Conservation (phyloP, 2,797 vertebrate genomes). For the Darevskia nairensis region DNA sequence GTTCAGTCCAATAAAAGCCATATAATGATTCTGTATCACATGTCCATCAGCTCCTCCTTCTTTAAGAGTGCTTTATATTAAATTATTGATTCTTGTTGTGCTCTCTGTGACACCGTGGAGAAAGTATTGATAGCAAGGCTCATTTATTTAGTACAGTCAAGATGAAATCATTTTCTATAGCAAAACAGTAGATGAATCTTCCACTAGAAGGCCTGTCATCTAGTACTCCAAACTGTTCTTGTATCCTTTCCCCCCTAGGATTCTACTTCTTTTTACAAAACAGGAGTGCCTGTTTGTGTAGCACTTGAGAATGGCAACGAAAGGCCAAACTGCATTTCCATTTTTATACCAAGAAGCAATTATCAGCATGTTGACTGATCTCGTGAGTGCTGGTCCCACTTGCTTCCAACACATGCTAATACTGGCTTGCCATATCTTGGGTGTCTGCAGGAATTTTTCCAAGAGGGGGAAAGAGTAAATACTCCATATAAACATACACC, state of each 20-base stretch:
- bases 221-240: background rate
- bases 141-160: background rate
- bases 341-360: background rate
- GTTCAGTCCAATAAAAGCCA: background rate
- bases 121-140: too few relatives aligned
- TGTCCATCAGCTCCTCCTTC: background rate
- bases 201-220: background rate
- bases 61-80: background rate
- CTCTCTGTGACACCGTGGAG: background rate
- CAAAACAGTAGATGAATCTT: background rate
- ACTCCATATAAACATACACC: too few relatives aligned
- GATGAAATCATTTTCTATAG: conserved; percentile 2
- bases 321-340: background rate
- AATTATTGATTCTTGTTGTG: background rate
- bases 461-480: too few relatives aligned
- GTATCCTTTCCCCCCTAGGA: background rate
- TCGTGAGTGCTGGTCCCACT: background rate
- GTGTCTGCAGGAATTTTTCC: background rate
- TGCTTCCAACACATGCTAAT: background rate
- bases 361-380: background rate
- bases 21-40: background rate
- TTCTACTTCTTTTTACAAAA: background rate
- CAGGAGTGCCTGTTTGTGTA: background rate
- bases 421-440: background rate
- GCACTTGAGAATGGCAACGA: background rate